Conservation (phyloP, 2,888 invertebrate genomes). For the Willowsia nigromaculata region DNA sequence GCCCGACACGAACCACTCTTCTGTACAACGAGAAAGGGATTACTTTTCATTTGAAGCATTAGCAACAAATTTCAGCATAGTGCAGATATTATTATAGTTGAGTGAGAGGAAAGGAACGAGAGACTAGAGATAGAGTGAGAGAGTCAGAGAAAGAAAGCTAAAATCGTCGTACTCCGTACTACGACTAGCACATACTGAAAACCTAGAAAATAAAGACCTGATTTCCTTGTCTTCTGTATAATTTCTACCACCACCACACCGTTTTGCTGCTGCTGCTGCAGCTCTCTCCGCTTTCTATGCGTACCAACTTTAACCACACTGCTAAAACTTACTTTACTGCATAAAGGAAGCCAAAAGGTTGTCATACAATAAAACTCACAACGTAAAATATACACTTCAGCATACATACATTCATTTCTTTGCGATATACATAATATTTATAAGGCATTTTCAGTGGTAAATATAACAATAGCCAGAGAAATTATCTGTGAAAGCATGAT, state of each 20-base stretch:
- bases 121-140: neutral
- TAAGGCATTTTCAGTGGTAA: neutral
- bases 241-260: slow-evolving; percentile 43
- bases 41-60: slow-evolving; percentile 66
- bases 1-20: slow-evolving; percentile 39
- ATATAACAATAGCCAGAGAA: slow-evolving; percentile 14
- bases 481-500: slow-evolving; percentile 13
- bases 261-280: slow-evolving; percentile 43
- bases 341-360: slow-evolving; percentile 53
- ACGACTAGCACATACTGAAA: slow-evolving; percentile 51
- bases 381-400: neutral
- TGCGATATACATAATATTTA: neutral
- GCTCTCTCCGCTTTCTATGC: slow-evolving; percentile 8
- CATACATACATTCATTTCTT: neutral
- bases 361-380: slow-evolving; percentile 25
- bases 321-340: slow-evolving; percentile 27
- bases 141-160: slow-evolving; percentile 30
- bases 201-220: slow-evolving; percentile 60
- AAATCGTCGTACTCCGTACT: slow-evolving; percentile 28
- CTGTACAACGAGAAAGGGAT: slow-evolving; percentile 45
- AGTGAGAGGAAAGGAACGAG: neutral
- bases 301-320: slow-evolving; percentile 32
- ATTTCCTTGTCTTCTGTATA: slow-evolving; percentile 64
- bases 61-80: slow-evolving; percentile 67
- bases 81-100: slow-evolving; percentile 66